Evolutionary conservation across 2,888 invertebrate genomes (phyloP).

Genomic region (Melanostoma mellinum): DNA sequence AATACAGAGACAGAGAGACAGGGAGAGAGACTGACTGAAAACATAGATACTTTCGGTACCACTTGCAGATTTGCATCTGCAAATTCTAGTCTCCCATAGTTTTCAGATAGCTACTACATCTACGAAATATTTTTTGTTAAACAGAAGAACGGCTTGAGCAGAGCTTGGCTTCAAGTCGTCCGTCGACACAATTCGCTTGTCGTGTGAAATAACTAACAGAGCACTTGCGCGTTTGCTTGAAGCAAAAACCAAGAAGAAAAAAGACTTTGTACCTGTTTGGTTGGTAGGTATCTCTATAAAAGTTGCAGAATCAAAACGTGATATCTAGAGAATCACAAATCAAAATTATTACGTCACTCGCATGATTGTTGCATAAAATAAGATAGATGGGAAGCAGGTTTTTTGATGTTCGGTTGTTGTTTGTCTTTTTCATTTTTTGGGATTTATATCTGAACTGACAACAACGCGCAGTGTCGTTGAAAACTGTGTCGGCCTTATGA

Average conservation of each 20-base stretch:
- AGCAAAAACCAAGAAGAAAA: conserved; percentile 17
- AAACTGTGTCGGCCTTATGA: conserved; percentile 67
- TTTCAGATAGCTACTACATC: conserved; percentile 20
- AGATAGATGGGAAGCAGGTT: conserved; percentile 69
- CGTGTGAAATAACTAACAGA: conserved; percentile 39
- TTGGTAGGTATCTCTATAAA: conserved; percentile 40
- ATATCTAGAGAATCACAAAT: conserved; percentile 65
- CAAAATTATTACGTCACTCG: conserved; percentile 70
- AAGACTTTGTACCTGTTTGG: conserved; percentile 57
- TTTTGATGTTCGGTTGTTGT: conserved; percentile 13
- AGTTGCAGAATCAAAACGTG: conserved; percentile 65
- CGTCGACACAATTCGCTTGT: conserved; percentile 14
- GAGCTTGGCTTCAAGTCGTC: neutral
- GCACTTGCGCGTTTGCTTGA: conserved; percentile 25
- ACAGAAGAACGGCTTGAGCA: neutral
- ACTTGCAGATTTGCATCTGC: conserved; percentile 39
- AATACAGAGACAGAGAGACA: neutral
- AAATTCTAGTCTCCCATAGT: conserved; percentile 19
- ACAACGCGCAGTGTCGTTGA: conserved; percentile 39
- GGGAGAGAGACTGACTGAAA: neutral
- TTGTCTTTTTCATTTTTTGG: conserved; percentile 11
- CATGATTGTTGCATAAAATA: conserved; percentile 61
- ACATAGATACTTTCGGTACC: neutral
- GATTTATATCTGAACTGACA: conserved; percentile 33
- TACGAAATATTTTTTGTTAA: conserved; percentile 5